A percentile compares a stretch with the other conserved stretches of the same genome.
Conservation (phyloP, 2,797 vertebrate species). For the Apogon talboti region DNA sequence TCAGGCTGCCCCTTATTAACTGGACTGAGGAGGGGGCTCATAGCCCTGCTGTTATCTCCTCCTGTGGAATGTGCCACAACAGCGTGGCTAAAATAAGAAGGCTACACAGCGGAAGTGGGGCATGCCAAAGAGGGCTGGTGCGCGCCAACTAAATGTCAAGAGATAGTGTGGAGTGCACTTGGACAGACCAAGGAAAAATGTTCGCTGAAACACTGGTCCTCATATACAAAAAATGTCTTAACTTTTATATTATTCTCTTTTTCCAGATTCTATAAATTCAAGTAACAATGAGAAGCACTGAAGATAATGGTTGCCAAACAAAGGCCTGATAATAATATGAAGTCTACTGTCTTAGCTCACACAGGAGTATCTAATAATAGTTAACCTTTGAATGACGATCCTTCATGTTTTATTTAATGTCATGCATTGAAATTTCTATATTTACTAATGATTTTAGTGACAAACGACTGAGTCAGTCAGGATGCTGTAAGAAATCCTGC, state of each 20-base stretch:
- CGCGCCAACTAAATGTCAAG: slow-evolving; percentile 83
- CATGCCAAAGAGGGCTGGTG: slow-evolving; percentile 65
- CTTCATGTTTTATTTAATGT: slow-evolving; percentile 13
- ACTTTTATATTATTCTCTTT: neutral
- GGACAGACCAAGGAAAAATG: slow-evolving; percentile 22
- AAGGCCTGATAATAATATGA: neutral
- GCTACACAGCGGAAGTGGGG: slow-evolving; percentile 67
- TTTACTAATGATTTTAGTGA: neutral
- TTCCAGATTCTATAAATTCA: neutral
- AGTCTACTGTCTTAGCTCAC: neutral
- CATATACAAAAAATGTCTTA: neutral
- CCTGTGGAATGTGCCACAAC: slow-evolving; percentile 84
- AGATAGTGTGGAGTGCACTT: slow-evolving; percentile 66
- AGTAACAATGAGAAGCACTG: neutral
- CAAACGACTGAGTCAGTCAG: neutral
- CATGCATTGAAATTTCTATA: neutral
- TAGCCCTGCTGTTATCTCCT: slow-evolving; percentile 78
- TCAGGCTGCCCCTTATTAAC: slow-evolving; percentile 25
- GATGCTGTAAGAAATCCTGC: neutral
- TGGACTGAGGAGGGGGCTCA: slow-evolving; percentile 49
- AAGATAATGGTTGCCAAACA: no score
- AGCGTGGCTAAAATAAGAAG: slow-evolving; percentile 85
- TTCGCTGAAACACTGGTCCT: neutral
- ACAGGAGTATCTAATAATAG: neutral
- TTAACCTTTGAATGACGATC: slow-evolving; percentile 1